phyloP scores from a whole-genome alignment of 2,113 vertebrate species.

The Leuciscus idus region DNA sequence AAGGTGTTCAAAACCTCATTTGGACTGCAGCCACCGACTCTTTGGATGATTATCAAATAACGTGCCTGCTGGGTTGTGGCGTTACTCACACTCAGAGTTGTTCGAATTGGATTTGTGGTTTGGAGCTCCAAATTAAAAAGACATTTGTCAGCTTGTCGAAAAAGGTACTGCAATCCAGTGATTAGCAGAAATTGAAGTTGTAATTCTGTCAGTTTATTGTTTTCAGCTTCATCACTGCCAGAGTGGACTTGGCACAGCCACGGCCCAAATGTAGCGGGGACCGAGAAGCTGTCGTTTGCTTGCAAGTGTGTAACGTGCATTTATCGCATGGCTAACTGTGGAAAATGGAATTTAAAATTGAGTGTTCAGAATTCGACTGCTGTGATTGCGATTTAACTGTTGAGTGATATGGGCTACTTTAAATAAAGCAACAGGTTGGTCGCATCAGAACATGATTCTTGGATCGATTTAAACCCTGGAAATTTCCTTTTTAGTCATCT shows the following conservation, averaged over 20 bases:
- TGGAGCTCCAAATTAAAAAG: constrained; percentile 38
- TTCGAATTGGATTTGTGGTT: constrained; percentile 19
- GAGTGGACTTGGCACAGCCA: constrained; percentile 12
- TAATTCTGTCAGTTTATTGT: constrained; percentile 28
- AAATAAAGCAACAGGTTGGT: constrained; percentile 16
- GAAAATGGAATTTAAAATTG: constrained; percentile 20
- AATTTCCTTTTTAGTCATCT: constrained; percentile 57
- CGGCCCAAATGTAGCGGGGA: not conserved
- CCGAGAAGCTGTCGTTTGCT: constrained; percentile 14
- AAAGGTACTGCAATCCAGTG: not conserved
- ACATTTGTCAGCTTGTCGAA: constrained; percentile 34
- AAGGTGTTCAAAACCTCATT: constrained; percentile 25
- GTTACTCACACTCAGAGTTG: constrained; percentile 1
- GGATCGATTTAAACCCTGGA: constrained; percentile 1
- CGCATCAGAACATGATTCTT: not conserved
- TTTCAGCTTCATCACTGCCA: constrained; percentile 14
- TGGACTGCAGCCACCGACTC: constrained; percentile 12
- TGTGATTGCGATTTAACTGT: not conserved
- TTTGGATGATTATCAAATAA: constrained; percentile 34
- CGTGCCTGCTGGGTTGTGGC: constrained; percentile 11
- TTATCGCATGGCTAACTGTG: constrained; percentile 19
- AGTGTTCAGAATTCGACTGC: not conserved
- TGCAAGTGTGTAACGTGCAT: not conserved
- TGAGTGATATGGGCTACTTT: constrained; percentile 11
- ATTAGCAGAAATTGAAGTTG: constrained; percentile 31